phyloP scores from a whole-genome alignment of 2,797 vertebrate species.

The Clarias laeviceps region DNA sequence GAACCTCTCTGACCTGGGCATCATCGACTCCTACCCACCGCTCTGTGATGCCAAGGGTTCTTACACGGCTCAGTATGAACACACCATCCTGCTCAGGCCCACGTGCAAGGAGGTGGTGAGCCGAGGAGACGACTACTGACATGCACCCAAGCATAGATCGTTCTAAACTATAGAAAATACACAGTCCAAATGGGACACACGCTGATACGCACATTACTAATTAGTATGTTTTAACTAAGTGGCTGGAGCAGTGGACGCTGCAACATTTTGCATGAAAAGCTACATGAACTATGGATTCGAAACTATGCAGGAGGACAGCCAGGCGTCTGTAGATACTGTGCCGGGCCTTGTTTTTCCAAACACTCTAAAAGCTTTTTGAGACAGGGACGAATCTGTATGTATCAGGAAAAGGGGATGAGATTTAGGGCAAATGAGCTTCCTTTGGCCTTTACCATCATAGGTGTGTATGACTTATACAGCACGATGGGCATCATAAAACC shows the following conservation, averaged over 20 bases:
- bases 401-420: neutral
- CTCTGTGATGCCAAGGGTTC: conserved; percentile 97
- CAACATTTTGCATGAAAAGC: conserved; percentile 38
- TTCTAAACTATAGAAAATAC: neutral
- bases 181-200: neutral
- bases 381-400: neutral
- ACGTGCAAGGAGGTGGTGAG: conserved; percentile 99
- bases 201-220: conserved; percentile 21
- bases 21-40: conserved; percentile 96
- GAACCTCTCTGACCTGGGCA: conserved; percentile 98
- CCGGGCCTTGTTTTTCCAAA: conserved; percentile 22
- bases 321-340: conserved; percentile 23
- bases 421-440: neutral
- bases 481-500: neutral
- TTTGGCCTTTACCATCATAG: neutral
- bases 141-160: neutral
- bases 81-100: conserved; percentile 95
- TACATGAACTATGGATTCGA: neutral
- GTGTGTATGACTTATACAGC: neutral
- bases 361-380: neutral
- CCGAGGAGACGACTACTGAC: conserved; percentile 93
- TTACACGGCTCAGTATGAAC: conserved; percentile 98
- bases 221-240: conserved; percentile 13
- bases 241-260: conserved; percentile 18
- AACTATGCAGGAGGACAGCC: conserved; percentile 26